phyloP scores from a whole-genome alignment of 1,140 invertebrate genomes.

The Pygmarrhopalites habei region DNA sequence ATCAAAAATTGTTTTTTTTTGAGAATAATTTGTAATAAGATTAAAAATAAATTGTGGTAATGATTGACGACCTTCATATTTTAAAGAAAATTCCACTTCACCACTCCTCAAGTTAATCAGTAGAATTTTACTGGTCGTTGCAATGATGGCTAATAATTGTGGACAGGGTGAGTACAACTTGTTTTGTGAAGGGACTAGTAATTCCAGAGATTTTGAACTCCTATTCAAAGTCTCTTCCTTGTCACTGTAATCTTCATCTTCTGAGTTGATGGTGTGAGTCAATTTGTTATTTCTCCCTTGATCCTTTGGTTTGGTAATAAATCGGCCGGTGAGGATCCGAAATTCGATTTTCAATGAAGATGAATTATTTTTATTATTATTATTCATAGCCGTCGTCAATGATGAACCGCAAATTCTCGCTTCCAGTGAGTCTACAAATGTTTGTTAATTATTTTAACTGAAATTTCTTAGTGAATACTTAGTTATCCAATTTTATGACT shows the following conservation, averaged over 20 bases:
- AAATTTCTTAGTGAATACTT: background rate
- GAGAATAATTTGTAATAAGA: no score
- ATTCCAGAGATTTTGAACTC: background rate
- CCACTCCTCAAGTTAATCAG: slow-evolving; percentile 23
- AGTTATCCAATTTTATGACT: background rate
- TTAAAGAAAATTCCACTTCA: slow-evolving; percentile 11
- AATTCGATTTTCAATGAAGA: slow-evolving; percentile 9
- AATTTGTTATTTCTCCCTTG: background rate
- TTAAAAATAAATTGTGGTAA: no score
- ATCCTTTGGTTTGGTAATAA: slow-evolving; percentile 8
- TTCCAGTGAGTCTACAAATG: background rate
- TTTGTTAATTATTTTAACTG: background rate
- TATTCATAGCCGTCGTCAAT: background rate
- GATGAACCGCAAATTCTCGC: background rate
- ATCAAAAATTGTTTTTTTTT: no score
- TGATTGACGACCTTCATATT: slow-evolving; percentile 19
- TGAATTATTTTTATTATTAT: background rate
- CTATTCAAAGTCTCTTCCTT: background rate
- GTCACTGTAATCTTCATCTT: background rate
- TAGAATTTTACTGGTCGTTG: slow-evolving; percentile 20
- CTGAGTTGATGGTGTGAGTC: background rate
- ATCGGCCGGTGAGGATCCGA: slow-evolving; percentile 10
- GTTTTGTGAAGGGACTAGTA: background rate
- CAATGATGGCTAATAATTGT: slow-evolving; percentile 17
- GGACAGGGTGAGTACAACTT: slow-evolving; percentile 1